A percentile compares a stretch with the other conserved stretches of the same genome.
Conservation (phyloP, 2,797 vertebrate species). For the Gallinago stenura region DNA sequence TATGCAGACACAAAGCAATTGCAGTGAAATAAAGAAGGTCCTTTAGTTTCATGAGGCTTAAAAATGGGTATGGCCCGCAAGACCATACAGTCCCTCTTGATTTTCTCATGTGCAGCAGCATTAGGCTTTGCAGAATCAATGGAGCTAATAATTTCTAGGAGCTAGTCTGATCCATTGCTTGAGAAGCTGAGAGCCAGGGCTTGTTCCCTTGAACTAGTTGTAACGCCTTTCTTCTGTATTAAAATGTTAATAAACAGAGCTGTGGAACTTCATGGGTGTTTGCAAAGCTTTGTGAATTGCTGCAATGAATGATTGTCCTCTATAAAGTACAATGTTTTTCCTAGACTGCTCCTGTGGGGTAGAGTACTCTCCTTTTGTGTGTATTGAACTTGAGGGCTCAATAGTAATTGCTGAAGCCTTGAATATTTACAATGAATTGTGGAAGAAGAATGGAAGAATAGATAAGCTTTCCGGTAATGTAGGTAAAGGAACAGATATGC, state of each 20-base stretch:
- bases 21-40: conserved; percentile 26
- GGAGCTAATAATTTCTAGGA: conserved; percentile 18
- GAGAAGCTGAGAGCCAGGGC: not conserved
- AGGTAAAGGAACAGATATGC: not conserved
- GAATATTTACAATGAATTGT: not conserved
- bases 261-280: not conserved
- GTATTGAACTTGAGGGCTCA: not conserved
- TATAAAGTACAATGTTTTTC: not conserved
- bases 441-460: not conserved
- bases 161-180: not conserved
- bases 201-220: conserved; percentile 9
- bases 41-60: conserved; percentile 40
- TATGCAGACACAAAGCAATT: conserved; percentile 27
- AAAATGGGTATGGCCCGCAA: conserved; percentile 11
- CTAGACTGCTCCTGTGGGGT: not conserved
- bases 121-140: conserved; percentile 25
- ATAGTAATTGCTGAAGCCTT: not conserved
- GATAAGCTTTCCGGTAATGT: conserved; percentile 2
- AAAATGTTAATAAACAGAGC: conserved; percentile 13
- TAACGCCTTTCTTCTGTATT: conserved; percentile 11
- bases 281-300: not conserved
- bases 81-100: not conserved
- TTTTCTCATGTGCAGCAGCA: not conserved
- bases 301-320: not conserved
- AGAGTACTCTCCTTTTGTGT: not conserved